These are phyloP conservation scores for Ephialtes manifestator DNA, from an alignment of 2,888 invertebrate genomes.

Conservation along the genomic window DNA sequence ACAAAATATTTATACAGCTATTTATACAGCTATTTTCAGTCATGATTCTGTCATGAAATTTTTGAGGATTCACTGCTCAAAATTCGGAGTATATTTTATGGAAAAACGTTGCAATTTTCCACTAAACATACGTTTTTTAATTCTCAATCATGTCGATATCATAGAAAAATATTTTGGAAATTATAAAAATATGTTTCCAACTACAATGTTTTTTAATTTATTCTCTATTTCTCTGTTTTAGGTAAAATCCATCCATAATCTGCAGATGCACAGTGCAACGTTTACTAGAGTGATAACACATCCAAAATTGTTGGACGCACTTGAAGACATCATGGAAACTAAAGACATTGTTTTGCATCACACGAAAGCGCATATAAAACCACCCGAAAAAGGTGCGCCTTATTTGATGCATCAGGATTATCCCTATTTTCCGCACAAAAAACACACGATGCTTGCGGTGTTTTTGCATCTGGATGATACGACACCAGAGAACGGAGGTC, in stretches of 20 bases:
- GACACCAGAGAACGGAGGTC: slow-evolving; percentile 88
- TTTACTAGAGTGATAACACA: slow-evolving; percentile 87
- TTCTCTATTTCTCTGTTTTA: slow-evolving; percentile 73
- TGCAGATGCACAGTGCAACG: slow-evolving; percentile 87
- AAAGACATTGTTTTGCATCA: slow-evolving; percentile 88
- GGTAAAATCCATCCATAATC: slow-evolving; percentile 89
- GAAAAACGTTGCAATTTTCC: too few relatives aligned
- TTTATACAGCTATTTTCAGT: too few relatives aligned
- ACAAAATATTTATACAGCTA: too few relatives aligned
- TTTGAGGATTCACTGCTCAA: too few relatives aligned
- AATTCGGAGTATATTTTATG: too few relatives aligned
- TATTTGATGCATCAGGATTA: slow-evolving; percentile 89
- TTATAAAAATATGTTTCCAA: too few relatives aligned
- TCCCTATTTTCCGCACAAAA: slow-evolving; percentile 88
- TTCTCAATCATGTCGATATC: not conserved
- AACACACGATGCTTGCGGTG: slow-evolving; percentile 88
- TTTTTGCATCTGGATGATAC: slow-evolving; percentile 88
- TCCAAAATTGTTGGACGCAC: slow-evolving; percentile 86
- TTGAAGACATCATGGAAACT: slow-evolving; percentile 87
- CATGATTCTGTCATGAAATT: too few relatives aligned
- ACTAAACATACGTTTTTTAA: too few relatives aligned
- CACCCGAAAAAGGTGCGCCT: slow-evolving; percentile 88
- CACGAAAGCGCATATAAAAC: slow-evolving; percentile 89
- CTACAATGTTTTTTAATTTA: not conserved
- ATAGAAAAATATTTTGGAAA: not conserved